Conservation (phyloP, 2,113 vertebrate species). For the Phyllostomus hastatus region DNA sequence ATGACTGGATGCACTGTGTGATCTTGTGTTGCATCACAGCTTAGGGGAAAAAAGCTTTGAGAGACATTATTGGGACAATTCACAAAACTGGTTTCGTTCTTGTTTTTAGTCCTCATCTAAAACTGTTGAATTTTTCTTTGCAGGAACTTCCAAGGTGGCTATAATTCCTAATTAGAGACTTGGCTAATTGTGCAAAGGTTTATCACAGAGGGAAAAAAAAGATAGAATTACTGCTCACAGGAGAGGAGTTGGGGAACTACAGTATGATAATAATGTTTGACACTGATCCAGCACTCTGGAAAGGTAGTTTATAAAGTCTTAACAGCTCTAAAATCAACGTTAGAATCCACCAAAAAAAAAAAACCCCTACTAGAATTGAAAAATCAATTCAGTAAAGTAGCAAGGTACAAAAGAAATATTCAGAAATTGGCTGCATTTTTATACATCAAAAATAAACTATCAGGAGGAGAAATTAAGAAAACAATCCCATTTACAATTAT, state of each 20-base stretch:
- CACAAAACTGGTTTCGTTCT: not conserved
- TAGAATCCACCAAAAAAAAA: not conserved
- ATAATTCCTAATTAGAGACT: conserved; percentile 40
- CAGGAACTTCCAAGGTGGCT: not conserved
- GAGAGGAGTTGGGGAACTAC: conserved; percentile 39
- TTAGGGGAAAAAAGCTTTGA: rapidly evolving
- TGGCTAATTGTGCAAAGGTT: conserved; percentile 33
- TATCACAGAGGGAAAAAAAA: conserved; percentile 28
- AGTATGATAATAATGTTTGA: conserved; percentile 8
- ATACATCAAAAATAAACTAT: not conserved
- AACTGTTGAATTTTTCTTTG: conserved; percentile 21
- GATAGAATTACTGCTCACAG: conserved; percentile 28
- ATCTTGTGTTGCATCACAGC: not conserved
- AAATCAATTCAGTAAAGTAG: not conserved
- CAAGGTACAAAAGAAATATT: not conserved
- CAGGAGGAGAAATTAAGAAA: not conserved
- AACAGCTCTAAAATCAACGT: conserved; percentile 11
- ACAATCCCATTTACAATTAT: not conserved
- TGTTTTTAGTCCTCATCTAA: not conserved
- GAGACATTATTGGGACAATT: not conserved
- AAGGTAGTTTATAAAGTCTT: conserved; percentile 56
- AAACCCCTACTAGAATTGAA: not conserved
- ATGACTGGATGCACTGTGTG: rapidly evolving
- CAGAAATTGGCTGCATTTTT: not conserved
- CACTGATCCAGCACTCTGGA: conserved; percentile 18